A percentile compares a stretch with the other conserved stretches of the same genome.
These are phyloP conservation scores for Cheilosia vernalis DNA, from an alignment of 2,888 invertebrate genomes.

Conservation along the genomic window DNA sequence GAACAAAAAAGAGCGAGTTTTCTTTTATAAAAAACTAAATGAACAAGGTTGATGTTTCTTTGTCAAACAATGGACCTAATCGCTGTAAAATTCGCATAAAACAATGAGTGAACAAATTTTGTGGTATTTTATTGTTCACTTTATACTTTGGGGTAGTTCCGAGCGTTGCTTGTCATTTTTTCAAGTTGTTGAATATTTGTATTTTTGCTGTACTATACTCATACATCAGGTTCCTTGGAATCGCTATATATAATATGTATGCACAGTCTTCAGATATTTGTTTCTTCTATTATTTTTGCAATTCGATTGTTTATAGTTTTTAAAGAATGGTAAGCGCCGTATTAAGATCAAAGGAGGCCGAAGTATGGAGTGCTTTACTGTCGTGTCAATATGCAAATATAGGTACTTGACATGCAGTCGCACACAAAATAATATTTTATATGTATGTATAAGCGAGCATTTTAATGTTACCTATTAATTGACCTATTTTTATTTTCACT, in stretches of 20 bases:
- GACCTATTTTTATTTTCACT: too few relatives aligned
- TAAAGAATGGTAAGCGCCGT: conserved; percentile 22
- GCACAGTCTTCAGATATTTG: conserved; percentile 3
- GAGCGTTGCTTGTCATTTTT: conserved; percentile 38
- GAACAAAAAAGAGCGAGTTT: conserved; percentile 29
- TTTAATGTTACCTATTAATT: too few relatives aligned
- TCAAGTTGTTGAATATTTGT: conserved; percentile 34
- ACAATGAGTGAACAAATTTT: conserved; percentile 36
- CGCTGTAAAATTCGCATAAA: conserved; percentile 35
- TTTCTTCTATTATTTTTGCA: conserved; percentile 5
- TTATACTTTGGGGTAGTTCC: conserved; percentile 14
- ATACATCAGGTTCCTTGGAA: not conserved
- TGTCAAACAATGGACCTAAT: conserved; percentile 41
- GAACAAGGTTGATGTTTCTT: conserved; percentile 52
- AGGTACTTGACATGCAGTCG: too few relatives aligned
- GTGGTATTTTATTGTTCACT: conserved; percentile 44
- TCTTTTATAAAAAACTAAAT: conserved; percentile 47
- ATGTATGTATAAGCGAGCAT: too few relatives aligned
- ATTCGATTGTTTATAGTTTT: conserved; percentile 18
- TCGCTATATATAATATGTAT: not conserved
- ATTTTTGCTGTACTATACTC: conserved; percentile 13
- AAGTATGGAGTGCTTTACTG: not conserved
- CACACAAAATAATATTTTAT: too few relatives aligned
- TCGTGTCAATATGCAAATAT: not conserved
- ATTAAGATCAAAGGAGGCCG: conserved; percentile 26